phyloP scores from a whole-genome alignment of 2,797 vertebrate genomes.

The Tenualosa thibaudeaui region DNA sequence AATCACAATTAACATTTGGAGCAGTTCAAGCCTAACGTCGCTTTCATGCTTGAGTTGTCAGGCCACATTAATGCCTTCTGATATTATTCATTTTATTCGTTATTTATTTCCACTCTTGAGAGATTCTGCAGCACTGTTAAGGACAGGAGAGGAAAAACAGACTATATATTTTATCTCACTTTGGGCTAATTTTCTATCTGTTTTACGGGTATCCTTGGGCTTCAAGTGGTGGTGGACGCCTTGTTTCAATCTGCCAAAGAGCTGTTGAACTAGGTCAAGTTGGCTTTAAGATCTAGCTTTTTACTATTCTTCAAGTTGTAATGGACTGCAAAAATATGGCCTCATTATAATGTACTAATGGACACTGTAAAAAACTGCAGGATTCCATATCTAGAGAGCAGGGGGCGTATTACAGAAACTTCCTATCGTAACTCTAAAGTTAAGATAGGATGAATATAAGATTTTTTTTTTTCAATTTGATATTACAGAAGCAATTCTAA shows the following conservation, averaged over 20 bases:
- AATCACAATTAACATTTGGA: slow-evolving; percentile 53
- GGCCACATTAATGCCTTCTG: slow-evolving; percentile 35
- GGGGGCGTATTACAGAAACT: too few relatives aligned
- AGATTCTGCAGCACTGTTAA: not conserved
- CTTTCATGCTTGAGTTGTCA: slow-evolving; percentile 47
- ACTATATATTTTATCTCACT: not conserved
- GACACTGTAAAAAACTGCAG: not conserved
- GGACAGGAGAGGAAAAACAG: not conserved
- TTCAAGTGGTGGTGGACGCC: not conserved
- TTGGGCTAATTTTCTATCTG: not conserved
- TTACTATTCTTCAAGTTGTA: not conserved
- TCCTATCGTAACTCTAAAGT: too few relatives aligned
- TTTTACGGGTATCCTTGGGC: not conserved
- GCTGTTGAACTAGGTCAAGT: not conserved
- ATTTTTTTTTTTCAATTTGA: too few relatives aligned
- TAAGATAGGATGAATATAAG: too few relatives aligned
- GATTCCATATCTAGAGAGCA: not conserved
- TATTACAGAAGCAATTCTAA: too few relatives aligned
- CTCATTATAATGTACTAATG: not conserved
- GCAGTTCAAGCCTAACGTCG: slow-evolving; percentile 45
- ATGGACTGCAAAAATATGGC: not conserved
- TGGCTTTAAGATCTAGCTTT: not conserved
- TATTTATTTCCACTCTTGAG: slow-evolving; percentile 32
- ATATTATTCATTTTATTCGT: slow-evolving; percentile 38
- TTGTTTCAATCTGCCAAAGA: not conserved